Conservation (phyloP, 2,113 vertebrate genomes). For the Otolemur garnettii region DNA sequence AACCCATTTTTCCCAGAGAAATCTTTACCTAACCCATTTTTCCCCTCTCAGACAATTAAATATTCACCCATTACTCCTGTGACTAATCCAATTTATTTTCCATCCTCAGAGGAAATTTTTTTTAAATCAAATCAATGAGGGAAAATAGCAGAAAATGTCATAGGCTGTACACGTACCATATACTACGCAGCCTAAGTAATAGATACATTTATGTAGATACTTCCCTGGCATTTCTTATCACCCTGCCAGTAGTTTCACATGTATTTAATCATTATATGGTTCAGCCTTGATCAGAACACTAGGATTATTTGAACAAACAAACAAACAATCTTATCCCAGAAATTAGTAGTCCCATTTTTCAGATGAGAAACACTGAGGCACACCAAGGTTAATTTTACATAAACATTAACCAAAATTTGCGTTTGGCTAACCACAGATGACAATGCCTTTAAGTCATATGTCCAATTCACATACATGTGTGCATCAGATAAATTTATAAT, state of each 20-base stretch:
- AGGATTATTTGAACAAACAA: slow-evolving; percentile 23
- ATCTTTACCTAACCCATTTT: slow-evolving; percentile 17
- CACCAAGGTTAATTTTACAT: neutral
- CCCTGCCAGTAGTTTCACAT: neutral
- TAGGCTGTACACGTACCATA: neutral
- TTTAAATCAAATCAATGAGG: slow-evolving; percentile 27
- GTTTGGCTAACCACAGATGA: neutral
- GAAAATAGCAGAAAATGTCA: neutral
- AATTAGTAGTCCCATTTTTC: slow-evolving; percentile 38
- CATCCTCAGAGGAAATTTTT: slow-evolving; percentile 1
- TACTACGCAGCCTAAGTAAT: neutral
- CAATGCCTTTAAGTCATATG: neutral
- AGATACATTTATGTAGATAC: neutral
- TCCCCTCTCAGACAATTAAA: slow-evolving; percentile 27
- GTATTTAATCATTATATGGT: neutral
- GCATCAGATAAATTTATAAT: slow-evolving; percentile 9
- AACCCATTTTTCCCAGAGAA: neutral
- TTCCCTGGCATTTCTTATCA: neutral
- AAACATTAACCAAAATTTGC: slow-evolving; percentile 30
- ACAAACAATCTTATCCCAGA: neutral
- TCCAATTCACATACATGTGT: neutral
- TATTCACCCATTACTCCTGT: slow-evolving; percentile 7
- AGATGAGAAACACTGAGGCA: slow-evolving; percentile 36
- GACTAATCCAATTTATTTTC: slow-evolving; percentile 4
- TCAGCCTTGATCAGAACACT: neutral